Evolutionary conservation across 2,113 vertebrate species (phyloP), one percentile per base, ranked within the genome.

Genomic region (Prionailurus bengalensis): DNA sequence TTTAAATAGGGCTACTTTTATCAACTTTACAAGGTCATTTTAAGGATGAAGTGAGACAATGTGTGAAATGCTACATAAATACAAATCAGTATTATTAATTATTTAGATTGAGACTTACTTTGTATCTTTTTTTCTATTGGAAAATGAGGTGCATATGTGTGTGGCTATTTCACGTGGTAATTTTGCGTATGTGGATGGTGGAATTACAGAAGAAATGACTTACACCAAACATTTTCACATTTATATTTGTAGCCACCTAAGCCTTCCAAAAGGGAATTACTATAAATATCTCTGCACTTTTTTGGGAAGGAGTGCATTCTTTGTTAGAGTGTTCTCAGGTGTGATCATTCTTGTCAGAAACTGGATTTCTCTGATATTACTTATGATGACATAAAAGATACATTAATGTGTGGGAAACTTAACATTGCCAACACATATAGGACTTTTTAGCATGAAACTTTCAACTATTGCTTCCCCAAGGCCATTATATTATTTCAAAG

Each of bases 301-400:
- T 89, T 91, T 16, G 27, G 79, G 51, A 95, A 91, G 71, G 45
- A 86, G 42, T 85, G 10, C 31, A 39, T 89, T 92, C 5, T 71
- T 86, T 92, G 23, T 63, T 87, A 92, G 68, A 19, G 15, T 48
- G 14, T 88, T 78, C 29, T 84, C 19, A 65, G n/a, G 31, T 76
- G 25, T 74, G 68, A 42, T 42, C 68, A 76, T 94, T 95, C 31
- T 71, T 36, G 17, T n/a, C 17, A 39, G 27, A 94, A 71, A 86
- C 1, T 86, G 51, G 4, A 21, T 96, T 93, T 96, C 39, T 68
- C 88, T 15, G 12, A 6, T 83, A 21, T 92, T 84, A 79, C 19
- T 82, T 89, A 5, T 73, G 31, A 94, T 89, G 73, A 68, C 70
- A 82, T 81, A 94, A 93, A 89, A 80, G 92, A 51, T 92, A 70